Evolutionary conservation across 1,140 invertebrate genomes (phyloP).

Genomic region (Aphelenchoides fujianensis): DNA sequence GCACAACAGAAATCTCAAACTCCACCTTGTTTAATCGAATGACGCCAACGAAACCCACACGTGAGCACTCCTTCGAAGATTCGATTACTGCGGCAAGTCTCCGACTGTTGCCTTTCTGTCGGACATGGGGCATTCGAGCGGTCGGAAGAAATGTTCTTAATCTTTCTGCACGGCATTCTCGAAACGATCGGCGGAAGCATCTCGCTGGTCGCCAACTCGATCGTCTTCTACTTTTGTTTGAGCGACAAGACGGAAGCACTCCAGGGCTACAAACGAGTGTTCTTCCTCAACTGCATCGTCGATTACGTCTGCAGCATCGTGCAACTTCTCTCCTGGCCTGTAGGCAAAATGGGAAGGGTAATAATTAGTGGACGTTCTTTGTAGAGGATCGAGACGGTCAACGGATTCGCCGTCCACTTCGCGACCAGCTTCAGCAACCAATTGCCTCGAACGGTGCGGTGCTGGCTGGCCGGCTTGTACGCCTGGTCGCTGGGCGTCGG

Average conservation of each 20-base stretch:
- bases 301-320: not conserved
- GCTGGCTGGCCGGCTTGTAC: not conserved
- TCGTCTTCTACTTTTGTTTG: slow-evolving; percentile 1
- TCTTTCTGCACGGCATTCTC: not conserved
- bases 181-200: not conserved
- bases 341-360: not conserved
- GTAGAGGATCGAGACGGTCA: not conserved
- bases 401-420: not conserved
- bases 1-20: not conserved
- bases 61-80: not conserved
- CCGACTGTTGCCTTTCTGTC: not conserved
- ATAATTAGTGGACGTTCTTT: not conserved
- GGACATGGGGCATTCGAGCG: too few species aligned
- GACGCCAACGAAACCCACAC: not conserved
- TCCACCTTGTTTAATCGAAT: not conserved
- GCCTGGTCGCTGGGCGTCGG: not conserved
- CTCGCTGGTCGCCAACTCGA: not conserved
- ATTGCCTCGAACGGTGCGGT: not conserved
- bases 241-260: not conserved
- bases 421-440: not conserved
- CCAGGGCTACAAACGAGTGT: not conserved
- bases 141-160: not conserved
- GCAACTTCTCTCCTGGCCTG: not conserved
- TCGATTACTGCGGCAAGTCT: not conserved
- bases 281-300: slow-evolving; percentile 4